Conservation (phyloP, 2,113 vertebrate species). For the Lophius piscatorius region DNA sequence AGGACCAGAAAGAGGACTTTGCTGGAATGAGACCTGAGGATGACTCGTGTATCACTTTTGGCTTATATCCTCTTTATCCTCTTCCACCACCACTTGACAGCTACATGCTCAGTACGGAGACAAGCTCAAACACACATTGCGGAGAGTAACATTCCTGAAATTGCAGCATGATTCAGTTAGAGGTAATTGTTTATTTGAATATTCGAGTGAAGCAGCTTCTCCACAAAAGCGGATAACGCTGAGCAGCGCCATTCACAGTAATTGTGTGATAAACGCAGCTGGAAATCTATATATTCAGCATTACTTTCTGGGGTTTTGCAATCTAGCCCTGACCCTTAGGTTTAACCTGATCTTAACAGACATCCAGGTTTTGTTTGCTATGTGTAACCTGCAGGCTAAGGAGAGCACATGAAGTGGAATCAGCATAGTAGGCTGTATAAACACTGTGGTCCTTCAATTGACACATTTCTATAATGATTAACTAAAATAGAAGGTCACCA, state of each 20-base stretch:
- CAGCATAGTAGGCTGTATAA: conserved; percentile 15
- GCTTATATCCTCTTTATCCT: conserved; percentile 33
- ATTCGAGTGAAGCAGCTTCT: conserved; percentile 53
- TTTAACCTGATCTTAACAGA: conserved; percentile 26
- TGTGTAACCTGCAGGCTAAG: conserved; percentile 32
- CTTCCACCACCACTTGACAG: conserved; percentile 30
- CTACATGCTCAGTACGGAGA: conserved; percentile 46
- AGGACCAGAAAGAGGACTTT: conserved; percentile 36
- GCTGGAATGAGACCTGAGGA: conserved; percentile 51
- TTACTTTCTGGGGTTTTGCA: conserved; percentile 22
- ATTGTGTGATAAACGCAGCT: conserved; percentile 54
- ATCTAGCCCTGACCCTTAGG: conserved; percentile 8
- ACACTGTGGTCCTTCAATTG: conserved; percentile 52
- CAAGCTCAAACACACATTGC: conserved; percentile 50
- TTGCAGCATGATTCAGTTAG: conserved; percentile 57
- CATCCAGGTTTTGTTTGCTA: conserved; percentile 14
- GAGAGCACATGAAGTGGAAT: conserved; percentile 39
- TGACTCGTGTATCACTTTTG: conserved; percentile 53
- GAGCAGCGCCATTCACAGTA: conserved; percentile 41
- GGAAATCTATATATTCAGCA: conserved; percentile 36
- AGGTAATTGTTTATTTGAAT: conserved; percentile 77
- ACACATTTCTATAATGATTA: conserved; percentile 57
- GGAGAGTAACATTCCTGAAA: conserved; percentile 60
- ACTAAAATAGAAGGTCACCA: conserved; percentile 40
- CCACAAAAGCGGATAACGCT: conserved; percentile 52